Base-by-base conservation (phyloP, 2,113 vertebrate genomes). In the Herpetotheres cachinnans region DNA sequence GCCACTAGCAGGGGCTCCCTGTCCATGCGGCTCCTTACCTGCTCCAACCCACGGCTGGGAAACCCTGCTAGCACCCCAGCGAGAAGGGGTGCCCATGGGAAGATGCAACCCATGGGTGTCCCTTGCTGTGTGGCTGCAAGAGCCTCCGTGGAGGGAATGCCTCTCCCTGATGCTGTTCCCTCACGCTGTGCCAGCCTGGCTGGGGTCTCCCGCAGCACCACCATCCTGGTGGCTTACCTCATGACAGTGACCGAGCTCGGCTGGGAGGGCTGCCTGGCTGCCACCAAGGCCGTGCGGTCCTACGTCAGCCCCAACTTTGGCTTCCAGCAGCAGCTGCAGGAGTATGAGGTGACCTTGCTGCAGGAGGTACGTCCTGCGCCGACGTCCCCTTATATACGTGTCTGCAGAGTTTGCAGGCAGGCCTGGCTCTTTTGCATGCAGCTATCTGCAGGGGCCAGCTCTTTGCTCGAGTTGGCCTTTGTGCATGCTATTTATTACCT, bases 201-300 rank as follows among this genome's bases (percentile, higher is more conserved):
- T 2, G 99, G 99, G 34, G 98, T 99, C 44, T 99, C 99, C 27
- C 98, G 99, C 91, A 99, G 99, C 95, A 98, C 98, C 50, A 99
- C 99, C 3, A 40, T 99, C 87, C 97, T 99, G 91, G 98, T 99
- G 95, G 99, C 99, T 40, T 99, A 99, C 92, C 98, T 99, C 72
- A 99, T 99, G 99, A 99, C 99, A 1, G 98, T 99, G 96, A 99
- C 99, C 2, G 95, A 97, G 63, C 98, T 98, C 19, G 95, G 97
- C 98, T 99, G 99, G 98, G 97, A 99, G 50, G 97, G 98, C 76
- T 99, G 99, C 94, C 95, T 99, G 94, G 97, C 98, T 0, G 99
- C 99, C 7, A 98, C 99, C 86, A 99, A 97, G 86, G 98, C 98
- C 1, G 98, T 97, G 27, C 97, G 99, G 10, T 98, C 99, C 26